Conservation (phyloP, 2,797 vertebrate species). For the Setipinna tenuifilis region DNA sequence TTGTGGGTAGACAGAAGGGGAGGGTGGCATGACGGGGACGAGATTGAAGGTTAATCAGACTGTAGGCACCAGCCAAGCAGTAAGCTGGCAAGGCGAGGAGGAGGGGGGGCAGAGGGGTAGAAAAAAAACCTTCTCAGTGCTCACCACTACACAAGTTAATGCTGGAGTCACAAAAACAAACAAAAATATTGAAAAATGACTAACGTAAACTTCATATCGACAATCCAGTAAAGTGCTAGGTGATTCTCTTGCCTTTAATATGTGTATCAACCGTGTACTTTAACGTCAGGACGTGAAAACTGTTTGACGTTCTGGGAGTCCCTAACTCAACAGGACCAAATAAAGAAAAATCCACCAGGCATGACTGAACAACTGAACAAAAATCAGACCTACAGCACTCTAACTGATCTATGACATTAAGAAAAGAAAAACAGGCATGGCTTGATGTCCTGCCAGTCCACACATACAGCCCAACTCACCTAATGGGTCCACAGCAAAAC, state of each 20-base stretch:
- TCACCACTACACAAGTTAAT: conserved; percentile 16
- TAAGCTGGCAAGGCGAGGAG: not conserved
- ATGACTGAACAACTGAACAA: not conserved
- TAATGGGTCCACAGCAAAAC: not conserved
- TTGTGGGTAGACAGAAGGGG: not conserved
- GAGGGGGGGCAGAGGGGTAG: no score
- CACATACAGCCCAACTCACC: not conserved
- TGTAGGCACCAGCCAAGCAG: not conserved
- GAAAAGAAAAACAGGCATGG: not conserved
- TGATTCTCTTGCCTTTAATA: conserved; percentile 16
- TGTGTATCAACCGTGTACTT: conserved; percentile 18
- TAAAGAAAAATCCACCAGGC: not conserved
- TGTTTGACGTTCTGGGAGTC: not conserved
- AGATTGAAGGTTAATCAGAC: not conserved
- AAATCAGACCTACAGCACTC: not conserved
- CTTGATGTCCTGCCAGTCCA: not conserved
- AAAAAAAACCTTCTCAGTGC: not conserved
- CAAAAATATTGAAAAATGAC: not conserved
- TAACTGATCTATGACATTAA: not conserved
- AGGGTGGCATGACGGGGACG: not conserved
- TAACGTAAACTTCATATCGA: conserved; percentile 36
- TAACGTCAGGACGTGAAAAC: conserved; percentile 7
- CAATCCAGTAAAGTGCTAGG: conserved; percentile 42
- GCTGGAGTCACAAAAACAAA: conserved; percentile 24
- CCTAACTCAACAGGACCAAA: not conserved